Conservation (phyloP, 2,888 invertebrate species). For the Chloroclysta siterata region DNA sequence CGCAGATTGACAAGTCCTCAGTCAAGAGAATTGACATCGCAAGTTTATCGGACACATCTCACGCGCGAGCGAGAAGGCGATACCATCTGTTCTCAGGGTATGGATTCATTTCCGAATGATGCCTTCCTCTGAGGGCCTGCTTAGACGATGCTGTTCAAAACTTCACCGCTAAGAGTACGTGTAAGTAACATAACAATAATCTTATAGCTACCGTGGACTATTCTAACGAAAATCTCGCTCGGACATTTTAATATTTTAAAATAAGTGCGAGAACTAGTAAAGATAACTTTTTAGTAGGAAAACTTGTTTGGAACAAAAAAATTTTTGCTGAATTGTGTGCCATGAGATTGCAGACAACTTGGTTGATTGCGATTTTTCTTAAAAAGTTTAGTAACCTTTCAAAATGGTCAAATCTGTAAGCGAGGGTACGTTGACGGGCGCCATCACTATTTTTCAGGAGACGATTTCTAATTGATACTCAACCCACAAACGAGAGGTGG, state of each 20-base stretch:
- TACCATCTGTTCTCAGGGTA: conserved; percentile 78
- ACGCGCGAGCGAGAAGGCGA: conserved; percentile 68
- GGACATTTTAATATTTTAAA: no score
- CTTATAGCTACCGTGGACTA: background rate
- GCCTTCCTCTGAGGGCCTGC: conserved; percentile 14
- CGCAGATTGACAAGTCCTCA: conserved; percentile 23
- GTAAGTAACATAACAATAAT: no score
- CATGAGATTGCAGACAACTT: no score
- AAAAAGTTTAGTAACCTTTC: no score
- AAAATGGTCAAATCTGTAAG: no score
- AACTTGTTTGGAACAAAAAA: no score
- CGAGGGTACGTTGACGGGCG: no score
- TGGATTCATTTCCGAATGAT: conserved; percentile 66
- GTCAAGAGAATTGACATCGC: conserved; percentile 24
- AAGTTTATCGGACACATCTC: conserved; percentile 55
- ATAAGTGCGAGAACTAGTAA: no score
- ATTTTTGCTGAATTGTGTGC: no score
- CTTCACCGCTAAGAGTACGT: conserved; percentile 1
- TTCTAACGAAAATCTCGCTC: no score
- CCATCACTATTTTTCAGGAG: background rate
- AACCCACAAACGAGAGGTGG: conserved; percentile 22
- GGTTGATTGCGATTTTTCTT: no score
- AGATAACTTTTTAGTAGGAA: no score
- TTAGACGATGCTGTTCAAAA: conserved; percentile 8
- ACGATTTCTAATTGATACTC: conserved; percentile 13